Conservation (phyloP, 2,797 vertebrate species). For the Cossypha dichroa region DNA sequence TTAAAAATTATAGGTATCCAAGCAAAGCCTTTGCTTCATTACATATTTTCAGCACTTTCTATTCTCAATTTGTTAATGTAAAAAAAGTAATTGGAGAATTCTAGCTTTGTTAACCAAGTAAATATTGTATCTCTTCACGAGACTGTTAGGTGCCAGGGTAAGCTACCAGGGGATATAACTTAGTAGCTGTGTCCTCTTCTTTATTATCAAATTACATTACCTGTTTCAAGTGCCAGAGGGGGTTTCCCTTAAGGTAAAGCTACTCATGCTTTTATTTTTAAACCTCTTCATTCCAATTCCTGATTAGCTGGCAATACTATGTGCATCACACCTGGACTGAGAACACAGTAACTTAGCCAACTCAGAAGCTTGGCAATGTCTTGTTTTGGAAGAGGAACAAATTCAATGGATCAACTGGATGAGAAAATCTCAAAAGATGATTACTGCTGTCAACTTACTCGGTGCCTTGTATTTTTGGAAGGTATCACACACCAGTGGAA, state of each 20-base stretch:
- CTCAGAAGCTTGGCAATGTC: neutral
- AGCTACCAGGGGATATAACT: neutral
- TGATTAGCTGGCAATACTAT: neutral
- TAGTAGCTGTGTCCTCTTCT: neutral
- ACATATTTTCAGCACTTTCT: neutral
- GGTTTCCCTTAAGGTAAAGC: neutral
- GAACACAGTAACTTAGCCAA: neutral
- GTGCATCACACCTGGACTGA: neutral
- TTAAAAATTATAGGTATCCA: neutral
- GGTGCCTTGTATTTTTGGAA: slow-evolving; percentile 81
- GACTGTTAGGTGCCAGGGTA: neutral
- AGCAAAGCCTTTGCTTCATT: neutral
- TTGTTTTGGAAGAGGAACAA: neutral
- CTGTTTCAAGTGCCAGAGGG: neutral
- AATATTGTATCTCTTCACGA: neutral
- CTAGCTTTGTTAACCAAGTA: neutral
- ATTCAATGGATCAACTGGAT: neutral
- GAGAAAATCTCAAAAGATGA: neutral
- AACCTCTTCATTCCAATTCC: neutral
- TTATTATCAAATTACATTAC: neutral
- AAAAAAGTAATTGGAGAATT: neutral
- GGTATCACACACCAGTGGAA: slow-evolving; percentile 82
- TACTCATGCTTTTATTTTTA: neutral
- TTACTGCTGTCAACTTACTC: slow-evolving; percentile 65
- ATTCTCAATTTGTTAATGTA: neutral